phyloP scores from a whole-genome alignment of 2,113 vertebrate species.

The Cephalopterus ornatus region DNA sequence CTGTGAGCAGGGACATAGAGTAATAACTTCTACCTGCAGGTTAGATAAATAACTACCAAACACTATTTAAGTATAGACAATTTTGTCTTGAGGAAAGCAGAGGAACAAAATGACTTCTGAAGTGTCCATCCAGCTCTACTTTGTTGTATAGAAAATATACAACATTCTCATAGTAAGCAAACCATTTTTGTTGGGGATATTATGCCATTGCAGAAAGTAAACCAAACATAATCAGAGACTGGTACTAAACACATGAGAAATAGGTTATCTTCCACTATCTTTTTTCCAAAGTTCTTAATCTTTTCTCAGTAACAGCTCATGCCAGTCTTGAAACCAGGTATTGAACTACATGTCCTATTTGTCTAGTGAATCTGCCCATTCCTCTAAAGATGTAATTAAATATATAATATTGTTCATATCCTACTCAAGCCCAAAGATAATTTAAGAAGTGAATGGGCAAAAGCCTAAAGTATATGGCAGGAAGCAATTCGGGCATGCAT shows the following conservation, averaged over 20 bases:
- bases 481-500: rapidly evolving
- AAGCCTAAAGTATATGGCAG: rapidly evolving
- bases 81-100: background rate
- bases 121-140: background rate
- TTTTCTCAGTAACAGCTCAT: background rate
- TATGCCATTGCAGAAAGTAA: background rate
- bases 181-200: background rate
- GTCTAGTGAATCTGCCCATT: background rate
- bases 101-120: background rate
- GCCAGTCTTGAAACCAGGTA: background rate
- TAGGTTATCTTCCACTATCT: background rate
- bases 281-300: background rate
- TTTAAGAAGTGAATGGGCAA: background rate
- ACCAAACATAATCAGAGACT: background rate
- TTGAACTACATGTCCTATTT: background rate
- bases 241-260: rapidly evolving
- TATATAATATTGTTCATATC: background rate
- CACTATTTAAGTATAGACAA: background rate
- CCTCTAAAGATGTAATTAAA: background rate
- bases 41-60: background rate
- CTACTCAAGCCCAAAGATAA: background rate
- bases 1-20: background rate
- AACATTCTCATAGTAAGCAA: background rate
- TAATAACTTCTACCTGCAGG: background rate
- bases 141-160: background rate